Base-by-base conservation (phyloP, 1,140 invertebrate species). In the Orius laevigatus region DNA sequence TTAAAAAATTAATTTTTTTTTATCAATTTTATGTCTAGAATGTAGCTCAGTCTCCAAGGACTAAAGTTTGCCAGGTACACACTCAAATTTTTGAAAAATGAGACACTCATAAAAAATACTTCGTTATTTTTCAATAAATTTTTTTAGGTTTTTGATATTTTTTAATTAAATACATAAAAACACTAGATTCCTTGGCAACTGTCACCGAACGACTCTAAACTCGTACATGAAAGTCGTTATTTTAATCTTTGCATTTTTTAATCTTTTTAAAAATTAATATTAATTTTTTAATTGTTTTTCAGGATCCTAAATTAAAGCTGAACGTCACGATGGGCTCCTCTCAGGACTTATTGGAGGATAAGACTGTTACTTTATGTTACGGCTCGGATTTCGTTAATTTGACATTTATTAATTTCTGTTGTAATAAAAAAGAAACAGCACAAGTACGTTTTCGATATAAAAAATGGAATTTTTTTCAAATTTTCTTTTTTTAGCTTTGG, bases 311-410 rank as follows among this genome's bases (percentile, higher is more conserved):
- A 67, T 67, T 94, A 36, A 72, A 79, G 51, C 79, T 87, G 58
- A 75, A 83, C 46, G 81, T 90, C 49, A 81, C 79, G 45, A 84
- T 93, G 69, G 90, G 90, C 5, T 57, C 77, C 19, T 75, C 77
- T 19, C 82, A 90, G 63, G 81, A 86, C 54, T 81, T 81, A n/a
- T 68, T 96, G 48, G 90, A 95, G 63, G 90, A 95, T 58, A 94
- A 93, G 69, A 94, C 89, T 18, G 73, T 96, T 45, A 91, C 89
- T 8, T 77, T 97, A 39, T 88, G 84, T 57, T 81, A 85, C 61
- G 91, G 87, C 20, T 75, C 79, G 18, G 90, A 95, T 67, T 91
- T 94, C 68, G 87, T 93, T 52, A 94, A 91, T 66, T 70, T 93
- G 49, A 81, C 74, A 48, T 92, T 87, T 64, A 75, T 92, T 55